phyloP scores from a whole-genome alignment of 2,888 invertebrate species.

The Galerucella calmariensis region DNA sequence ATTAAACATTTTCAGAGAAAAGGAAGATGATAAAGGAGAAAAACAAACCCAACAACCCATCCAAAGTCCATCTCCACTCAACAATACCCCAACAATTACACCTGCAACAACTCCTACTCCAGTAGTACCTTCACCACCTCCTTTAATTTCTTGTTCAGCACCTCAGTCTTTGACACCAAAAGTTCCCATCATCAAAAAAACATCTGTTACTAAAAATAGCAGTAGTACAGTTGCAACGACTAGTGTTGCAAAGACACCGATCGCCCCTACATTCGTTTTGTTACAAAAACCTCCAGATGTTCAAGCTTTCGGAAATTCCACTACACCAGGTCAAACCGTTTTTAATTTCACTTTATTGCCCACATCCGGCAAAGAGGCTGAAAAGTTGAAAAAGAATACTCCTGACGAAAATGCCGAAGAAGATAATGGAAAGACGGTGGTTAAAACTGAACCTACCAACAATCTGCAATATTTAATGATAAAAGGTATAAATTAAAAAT shows the following conservation, averaged over 20 bases:
- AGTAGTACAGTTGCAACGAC: background rate
- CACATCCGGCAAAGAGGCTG: constrained; percentile 37
- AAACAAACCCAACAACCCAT: constrained; percentile 14
- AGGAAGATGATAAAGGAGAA: constrained; percentile 57
- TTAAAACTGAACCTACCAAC: constrained; percentile 37
- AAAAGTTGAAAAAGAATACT: constrained; percentile 18
- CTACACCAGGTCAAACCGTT: constrained; percentile 4
- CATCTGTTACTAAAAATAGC: background rate
- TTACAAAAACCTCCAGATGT: constrained; percentile 40
- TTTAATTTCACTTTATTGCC: constrained; percentile 23
- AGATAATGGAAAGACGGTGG: constrained; percentile 9
- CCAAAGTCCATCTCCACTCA: background rate
- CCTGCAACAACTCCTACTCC: constrained; percentile 27
- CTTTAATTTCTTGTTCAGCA: constrained; percentile 6
- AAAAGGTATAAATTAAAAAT: constrained; percentile 50
- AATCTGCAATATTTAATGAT: constrained; percentile 61
- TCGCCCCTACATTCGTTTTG: constrained; percentile 28
- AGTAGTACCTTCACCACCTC: constrained; percentile 23
- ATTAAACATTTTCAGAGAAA: constrained; percentile 59
- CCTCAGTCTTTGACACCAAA: constrained; percentile 20
- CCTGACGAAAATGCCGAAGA: constrained; percentile 3
- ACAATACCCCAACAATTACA: constrained; percentile 18
- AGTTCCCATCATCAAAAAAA: constrained; percentile 2
- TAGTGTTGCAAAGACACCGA: constrained; percentile 12
- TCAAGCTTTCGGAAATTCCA: constrained; percentile 21